Conservation (phyloP, 2,888 invertebrate species). For the Napeogenes sylphis region DNA sequence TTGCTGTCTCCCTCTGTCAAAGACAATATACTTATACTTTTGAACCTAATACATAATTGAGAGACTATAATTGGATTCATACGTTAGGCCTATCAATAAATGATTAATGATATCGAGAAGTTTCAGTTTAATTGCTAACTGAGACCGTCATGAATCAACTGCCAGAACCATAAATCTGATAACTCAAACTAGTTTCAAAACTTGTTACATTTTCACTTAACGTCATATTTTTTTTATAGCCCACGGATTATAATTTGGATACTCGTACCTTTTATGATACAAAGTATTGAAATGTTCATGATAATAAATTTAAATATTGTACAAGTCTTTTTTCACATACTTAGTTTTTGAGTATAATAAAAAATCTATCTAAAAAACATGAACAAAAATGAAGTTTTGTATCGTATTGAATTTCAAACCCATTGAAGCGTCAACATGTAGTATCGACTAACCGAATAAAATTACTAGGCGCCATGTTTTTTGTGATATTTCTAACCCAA, state of each 20-base stretch:
- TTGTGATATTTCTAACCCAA: slow-evolving; percentile 22
- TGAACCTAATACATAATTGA: neutral
- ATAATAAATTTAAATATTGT: neutral
- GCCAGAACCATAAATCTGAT: slow-evolving; percentile 70
- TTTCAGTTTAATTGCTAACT: slow-evolving; percentile 69
- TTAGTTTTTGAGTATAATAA: neutral
- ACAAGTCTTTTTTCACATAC: neutral
- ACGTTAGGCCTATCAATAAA: slow-evolving; percentile 70
- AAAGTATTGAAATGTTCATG: neutral
- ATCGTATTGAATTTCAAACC: slow-evolving; percentile 17
- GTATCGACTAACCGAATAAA: slow-evolving; percentile 53
- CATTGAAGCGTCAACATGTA: slow-evolving; percentile 26
- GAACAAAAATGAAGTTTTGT: neutral
- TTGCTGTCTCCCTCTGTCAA: neutral
- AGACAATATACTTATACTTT: neutral
- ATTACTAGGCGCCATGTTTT: slow-evolving; percentile 54
- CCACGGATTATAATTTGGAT: slow-evolving; percentile 1
- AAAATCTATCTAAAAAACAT: neutral
- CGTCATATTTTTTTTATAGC: slow-evolving; percentile 33
- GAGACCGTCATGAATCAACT: slow-evolving; percentile 71
- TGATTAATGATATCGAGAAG: slow-evolving; percentile 73
- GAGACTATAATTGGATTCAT: slow-evolving; percentile 63
- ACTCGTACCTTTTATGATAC: neutral
- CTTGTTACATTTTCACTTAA: slow-evolving; percentile 24
- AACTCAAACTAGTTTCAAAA: slow-evolving; percentile 39